phyloP scores from a whole-genome alignment of 37 sponge, comb jelly and placozoan species.

The Beroe ovata region DNA sequence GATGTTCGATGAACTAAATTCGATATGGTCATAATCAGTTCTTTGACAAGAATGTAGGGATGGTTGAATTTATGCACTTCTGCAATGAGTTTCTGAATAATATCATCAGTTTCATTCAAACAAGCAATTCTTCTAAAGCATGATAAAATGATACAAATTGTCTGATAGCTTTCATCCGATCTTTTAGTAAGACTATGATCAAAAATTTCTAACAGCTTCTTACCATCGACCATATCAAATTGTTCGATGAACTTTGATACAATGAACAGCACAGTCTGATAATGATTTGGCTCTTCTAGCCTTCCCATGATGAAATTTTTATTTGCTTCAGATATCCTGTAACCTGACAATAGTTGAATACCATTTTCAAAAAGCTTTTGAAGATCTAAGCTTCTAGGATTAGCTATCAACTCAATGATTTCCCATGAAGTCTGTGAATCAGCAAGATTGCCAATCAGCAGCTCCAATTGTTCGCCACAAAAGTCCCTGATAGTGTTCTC shows the following conservation, averaged over 20 bases:
- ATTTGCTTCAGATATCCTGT: not conserved
- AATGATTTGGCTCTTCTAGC: not conserved
- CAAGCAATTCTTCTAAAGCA: not conserved
- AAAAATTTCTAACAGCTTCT: conserved; percentile 18
- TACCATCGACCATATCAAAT: not conserved
- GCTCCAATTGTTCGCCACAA: not conserved
- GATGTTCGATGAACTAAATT: not conserved
- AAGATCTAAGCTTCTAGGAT: conserved; percentile 2
- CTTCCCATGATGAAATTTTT: not conserved
- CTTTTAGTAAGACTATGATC: not conserved
- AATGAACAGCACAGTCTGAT: not conserved
- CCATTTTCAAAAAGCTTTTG: conserved; percentile 10
- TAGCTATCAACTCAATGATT: not conserved
- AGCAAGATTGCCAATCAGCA: not conserved
- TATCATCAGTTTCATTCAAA: not conserved
- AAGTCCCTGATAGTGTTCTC: conserved; percentile 26
- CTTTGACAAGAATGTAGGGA: conserved; percentile 12
- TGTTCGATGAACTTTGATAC: conserved; percentile 1
- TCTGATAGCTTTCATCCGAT: conserved; percentile 29
- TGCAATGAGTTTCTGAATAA: not conserved
- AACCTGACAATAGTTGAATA: not conserved
- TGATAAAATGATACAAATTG: not conserved
- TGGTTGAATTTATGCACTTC: conserved; percentile 4
- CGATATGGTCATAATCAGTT: not conserved
- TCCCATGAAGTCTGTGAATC: not conserved